These are phyloP conservation scores for Neoaliturus tenellus DNA, from an alignment of 2,888 invertebrate species.

Conservation along the genomic window DNA sequence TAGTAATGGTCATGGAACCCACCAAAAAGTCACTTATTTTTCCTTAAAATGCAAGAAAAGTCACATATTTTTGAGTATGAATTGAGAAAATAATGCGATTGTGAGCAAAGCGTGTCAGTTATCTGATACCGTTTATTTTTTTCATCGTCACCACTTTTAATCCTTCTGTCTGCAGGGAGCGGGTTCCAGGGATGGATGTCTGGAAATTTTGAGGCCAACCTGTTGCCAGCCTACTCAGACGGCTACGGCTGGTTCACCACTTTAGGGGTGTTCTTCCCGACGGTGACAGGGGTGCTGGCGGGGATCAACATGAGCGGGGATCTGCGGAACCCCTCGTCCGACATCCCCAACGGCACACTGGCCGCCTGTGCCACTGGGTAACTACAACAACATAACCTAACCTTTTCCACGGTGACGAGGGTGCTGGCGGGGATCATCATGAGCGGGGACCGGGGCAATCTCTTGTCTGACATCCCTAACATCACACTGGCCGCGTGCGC, in stretches of 20 bases:
- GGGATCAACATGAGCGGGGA: conserved; percentile 99
- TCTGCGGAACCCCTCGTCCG: conserved; percentile 91
- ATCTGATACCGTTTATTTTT: too few relatives aligned
- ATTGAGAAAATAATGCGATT: too few relatives aligned
- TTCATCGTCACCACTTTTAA: too few relatives aligned
- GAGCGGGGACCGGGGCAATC: conserved; percentile 75
- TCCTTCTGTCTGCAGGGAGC: conserved; percentile 77
- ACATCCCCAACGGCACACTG: conserved; percentile 96
- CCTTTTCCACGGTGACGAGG: conserved; percentile 98
- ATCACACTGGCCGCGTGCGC: too few relatives aligned
- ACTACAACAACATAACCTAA: too few relatives aligned
- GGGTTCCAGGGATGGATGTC: conserved; percentile 93
- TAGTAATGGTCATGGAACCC: too few relatives aligned
- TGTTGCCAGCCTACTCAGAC: conserved; percentile 85
- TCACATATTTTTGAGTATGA: too few relatives aligned
- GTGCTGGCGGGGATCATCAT: conserved; percentile 98
- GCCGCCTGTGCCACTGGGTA: conserved; percentile 95
- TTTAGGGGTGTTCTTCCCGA: conserved; percentile 98
- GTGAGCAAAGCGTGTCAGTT: too few relatives aligned
- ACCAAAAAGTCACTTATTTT: too few relatives aligned
- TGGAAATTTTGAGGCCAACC: conserved; percentile 87
- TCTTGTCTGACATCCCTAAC: too few relatives aligned
- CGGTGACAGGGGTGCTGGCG: conserved; percentile 96
- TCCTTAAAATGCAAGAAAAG: too few relatives aligned
- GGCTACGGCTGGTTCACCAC: conserved; percentile 96